Conservation (phyloP, 2,113 vertebrate genomes). For the Phocoena phocoena region DNA sequence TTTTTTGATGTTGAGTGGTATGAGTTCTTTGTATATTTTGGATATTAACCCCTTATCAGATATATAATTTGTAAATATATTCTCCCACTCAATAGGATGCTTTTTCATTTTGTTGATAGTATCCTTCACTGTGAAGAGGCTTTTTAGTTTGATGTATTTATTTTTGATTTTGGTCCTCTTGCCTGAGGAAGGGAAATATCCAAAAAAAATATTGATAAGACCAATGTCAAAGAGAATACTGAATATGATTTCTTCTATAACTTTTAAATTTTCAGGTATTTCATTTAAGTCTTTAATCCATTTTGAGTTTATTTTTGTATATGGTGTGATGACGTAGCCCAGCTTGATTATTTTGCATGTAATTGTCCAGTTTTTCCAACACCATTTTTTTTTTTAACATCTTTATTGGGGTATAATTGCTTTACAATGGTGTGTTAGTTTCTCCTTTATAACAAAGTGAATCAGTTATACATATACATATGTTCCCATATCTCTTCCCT, state of each 20-base stretch:
- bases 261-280: not conserved
- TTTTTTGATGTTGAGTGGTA: not conserved
- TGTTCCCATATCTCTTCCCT: no score
- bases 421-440: no score
- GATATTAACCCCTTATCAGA: not conserved
- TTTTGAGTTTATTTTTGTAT: not conserved
- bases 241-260: not conserved
- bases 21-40: not conserved
- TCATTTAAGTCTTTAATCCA: not conserved
- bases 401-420: no score
- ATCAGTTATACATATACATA: no score
- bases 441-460: no score
- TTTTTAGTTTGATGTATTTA: not conserved
- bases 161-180: not conserved
- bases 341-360: no score
- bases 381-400: not conserved
- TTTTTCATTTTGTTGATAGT: not conserved
- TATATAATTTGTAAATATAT: not conserved
- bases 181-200: not conserved
- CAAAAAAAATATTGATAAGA: not conserved
- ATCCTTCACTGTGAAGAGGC: not conserved
- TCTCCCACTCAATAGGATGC: not conserved
- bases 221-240: not conserved
- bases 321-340: no score
- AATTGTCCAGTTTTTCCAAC: not conserved